phyloP scores from a whole-genome alignment of 2,113 vertebrate genomes.

The Illadopsis cleaveri region DNA sequence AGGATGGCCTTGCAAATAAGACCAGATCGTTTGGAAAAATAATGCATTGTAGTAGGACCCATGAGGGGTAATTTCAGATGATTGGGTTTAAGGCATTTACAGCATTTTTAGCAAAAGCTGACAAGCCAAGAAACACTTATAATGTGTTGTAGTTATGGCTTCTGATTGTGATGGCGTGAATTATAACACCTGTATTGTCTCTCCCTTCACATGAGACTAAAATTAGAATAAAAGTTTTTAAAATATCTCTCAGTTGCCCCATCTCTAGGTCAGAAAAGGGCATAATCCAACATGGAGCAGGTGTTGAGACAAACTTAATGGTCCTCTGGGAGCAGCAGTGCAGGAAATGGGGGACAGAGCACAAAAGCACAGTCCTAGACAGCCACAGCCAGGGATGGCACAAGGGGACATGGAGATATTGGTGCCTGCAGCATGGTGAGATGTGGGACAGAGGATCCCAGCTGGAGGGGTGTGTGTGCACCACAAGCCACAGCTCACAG shows the following conservation, averaged over 20 bases:
- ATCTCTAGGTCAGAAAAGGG: not conserved
- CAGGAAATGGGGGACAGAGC: accelerated
- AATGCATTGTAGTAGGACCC: not conserved
- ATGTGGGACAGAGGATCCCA: not conserved
- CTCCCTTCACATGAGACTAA: not conserved
- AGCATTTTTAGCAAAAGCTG: not conserved
- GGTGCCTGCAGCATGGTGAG: accelerated
- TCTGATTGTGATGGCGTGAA: not conserved
- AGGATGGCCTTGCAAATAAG: not conserved
- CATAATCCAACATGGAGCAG: not conserved
- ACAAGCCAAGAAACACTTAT: too few species aligned
- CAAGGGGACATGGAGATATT: accelerated
- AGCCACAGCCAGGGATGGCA: accelerated
- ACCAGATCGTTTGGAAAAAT: not conserved
- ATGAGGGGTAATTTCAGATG: not conserved
- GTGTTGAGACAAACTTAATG: not conserved
- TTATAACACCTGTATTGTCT: not conserved
- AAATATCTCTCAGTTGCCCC: not conserved
- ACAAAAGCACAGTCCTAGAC: accelerated
- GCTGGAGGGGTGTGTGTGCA: accelerated
- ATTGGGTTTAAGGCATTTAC: not conserved
- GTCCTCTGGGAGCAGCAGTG: not conserved
- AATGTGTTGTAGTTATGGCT: not conserved
- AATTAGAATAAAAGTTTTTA: not conserved
- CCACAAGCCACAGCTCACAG: not conserved